Conservation (phyloP, 2,113 vertebrate species). For the Hippocampus barbouri region DNA sequence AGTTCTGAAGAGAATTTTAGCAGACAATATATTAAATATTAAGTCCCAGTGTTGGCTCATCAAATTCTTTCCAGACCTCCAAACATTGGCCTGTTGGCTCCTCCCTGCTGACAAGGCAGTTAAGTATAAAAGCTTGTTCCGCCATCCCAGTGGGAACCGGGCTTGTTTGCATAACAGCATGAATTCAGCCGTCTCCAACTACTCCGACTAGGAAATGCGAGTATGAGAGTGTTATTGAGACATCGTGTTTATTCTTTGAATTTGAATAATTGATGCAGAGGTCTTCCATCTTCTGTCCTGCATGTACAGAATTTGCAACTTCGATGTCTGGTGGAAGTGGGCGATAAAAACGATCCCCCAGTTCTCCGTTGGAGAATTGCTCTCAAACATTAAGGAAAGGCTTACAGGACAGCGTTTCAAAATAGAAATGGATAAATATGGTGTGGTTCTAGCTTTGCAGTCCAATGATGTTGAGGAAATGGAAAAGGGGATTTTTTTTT, state of each 20-base stretch:
- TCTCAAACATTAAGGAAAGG: slow-evolving; percentile 23
- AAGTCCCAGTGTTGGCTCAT: background rate
- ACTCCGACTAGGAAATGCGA: background rate
- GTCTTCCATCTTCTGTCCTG: slow-evolving; percentile 16
- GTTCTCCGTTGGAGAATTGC: slow-evolving; percentile 1
- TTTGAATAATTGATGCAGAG: slow-evolving; percentile 44
- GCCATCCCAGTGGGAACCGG: background rate
- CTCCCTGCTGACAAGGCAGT: background rate
- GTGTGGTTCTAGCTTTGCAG: too few species aligned
- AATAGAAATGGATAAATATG: background rate
- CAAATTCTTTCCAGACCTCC: background rate
- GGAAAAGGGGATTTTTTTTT: too few species aligned
- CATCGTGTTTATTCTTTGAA: slow-evolving; percentile 31
- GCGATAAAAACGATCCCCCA: slow-evolving; percentile 17
- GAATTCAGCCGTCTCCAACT: background rate
- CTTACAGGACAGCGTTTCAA: slow-evolving; percentile 10
- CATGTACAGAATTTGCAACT: slow-evolving; percentile 21
- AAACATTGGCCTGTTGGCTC: background rate
- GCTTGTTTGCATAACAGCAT: background rate
- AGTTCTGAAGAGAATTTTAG: background rate
- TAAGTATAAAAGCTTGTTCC: background rate
- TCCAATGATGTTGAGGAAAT: too few species aligned
- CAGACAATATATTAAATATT: background rate
- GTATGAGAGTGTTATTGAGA: slow-evolving; percentile 1
- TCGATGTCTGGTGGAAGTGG: slow-evolving; percentile 16